A percentile compares a stretch with the other conserved stretches of the same genome.
These are phyloP conservation scores for Meloidogyne chitwoodi DNA, from an alignment of 1,140 invertebrate species.

Conservation along the genomic window DNA sequence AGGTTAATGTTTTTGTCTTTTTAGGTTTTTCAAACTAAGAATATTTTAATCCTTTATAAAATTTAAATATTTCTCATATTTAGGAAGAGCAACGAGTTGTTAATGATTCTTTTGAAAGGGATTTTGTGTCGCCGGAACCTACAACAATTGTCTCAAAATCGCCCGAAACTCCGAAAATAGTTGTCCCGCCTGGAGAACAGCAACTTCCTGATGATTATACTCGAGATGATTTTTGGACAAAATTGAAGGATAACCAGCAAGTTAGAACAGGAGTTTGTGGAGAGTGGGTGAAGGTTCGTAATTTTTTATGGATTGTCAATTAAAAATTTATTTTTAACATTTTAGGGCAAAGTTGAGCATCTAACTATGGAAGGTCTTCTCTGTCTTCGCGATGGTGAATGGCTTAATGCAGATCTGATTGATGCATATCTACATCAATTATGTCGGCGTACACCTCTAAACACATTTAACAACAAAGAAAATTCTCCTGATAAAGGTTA, in stretches of 20 bases:
- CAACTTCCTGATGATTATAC: background rate
- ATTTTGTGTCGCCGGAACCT: too few relatives aligned
- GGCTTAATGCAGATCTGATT: slow-evolving; percentile 13
- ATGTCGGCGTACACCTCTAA: background rate
- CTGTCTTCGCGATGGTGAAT: slow-evolving; percentile 4
- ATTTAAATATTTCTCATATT: too few relatives aligned
- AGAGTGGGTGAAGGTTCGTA: slow-evolving; percentile 14
- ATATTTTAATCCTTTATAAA: too few relatives aligned
- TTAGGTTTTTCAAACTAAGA: too few relatives aligned
- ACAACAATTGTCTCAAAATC: too few relatives aligned
- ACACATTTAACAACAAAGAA: background rate
- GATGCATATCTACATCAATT: slow-evolving; percentile 4
- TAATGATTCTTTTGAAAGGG: too few relatives aligned
- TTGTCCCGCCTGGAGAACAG: background rate
- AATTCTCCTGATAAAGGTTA: background rate
- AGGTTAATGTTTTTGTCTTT: too few relatives aligned
- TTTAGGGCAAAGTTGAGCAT: slow-evolving; percentile 9
- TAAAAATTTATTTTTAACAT: slow-evolving; percentile 2
- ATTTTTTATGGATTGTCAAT: too few relatives aligned
- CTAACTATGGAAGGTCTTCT: slow-evolving; percentile 14
- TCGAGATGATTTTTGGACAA: background rate
- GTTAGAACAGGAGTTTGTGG: slow-evolving; percentile 3
- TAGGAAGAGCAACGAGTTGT: too few relatives aligned
- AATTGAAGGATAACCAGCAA: background rate
- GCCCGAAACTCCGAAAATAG: too few relatives aligned